Base-by-base conservation (phyloP, 2,797 vertebrate species). In the Acipenser transmontanus region DNA sequence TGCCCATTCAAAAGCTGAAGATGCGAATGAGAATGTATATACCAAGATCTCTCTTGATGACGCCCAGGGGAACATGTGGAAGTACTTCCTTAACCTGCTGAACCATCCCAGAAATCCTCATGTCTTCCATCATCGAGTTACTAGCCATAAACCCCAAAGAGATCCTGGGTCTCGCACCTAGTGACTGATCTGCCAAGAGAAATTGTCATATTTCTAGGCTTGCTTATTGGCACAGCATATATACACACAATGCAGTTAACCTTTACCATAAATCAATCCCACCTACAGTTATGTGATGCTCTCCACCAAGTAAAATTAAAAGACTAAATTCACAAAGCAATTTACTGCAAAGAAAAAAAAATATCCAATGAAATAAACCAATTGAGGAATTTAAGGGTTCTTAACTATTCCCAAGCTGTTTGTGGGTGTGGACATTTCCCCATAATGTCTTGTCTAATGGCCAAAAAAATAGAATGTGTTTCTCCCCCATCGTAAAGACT, bases 61-160 rank as follows among this genome's bases (percentile, higher is more conserved):
- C 82, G 48, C 85, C 87, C 72, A 98, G 71, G 6, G 97, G 95
- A 73, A 98, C 85, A 0, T 98, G 93, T 67, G 97, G 97, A 75
- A 99, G 87, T 73, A 99, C 97, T 57, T 99, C 97, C 80, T 93
- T 96, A 81, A 99, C 97, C 70, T 92, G 93, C 74, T 91, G 92
- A 7, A 90, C 93, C 92, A 97, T 92, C 4, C 80, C 81, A 4
- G 69, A 8, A 13, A 95, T 73, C 71, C 68, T 76, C 6, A 70
- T 57, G 0, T 95, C 90, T 66, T 93, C 93, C 0, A 87, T 71
- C 61, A 88, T 84, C 71, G 84, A 69, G 76, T 77, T 81, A 49
- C 76, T 71, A 12, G 72, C 81, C 73, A 82, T 82, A 70, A 90
- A 87, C 34, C 85, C 83, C 2, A 84, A 80, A 2, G 84, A 78